Evolutionary conservation across 2,888 invertebrate species (phyloP).

Genomic region (Ischnus inquisitorius): DNA sequence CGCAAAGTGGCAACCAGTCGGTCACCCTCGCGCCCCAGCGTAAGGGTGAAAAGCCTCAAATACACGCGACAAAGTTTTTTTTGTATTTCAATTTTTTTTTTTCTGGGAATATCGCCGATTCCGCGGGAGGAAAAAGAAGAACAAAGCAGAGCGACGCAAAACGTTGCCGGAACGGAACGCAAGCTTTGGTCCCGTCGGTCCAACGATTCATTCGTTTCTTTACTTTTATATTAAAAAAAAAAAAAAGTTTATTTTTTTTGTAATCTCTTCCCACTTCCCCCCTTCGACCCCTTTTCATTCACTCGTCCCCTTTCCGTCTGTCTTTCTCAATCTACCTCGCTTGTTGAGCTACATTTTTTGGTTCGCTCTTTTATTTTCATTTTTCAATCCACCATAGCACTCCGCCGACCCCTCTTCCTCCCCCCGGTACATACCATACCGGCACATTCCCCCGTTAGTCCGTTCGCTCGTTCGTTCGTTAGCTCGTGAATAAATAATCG

Average conservation of each 20-base stretch:
- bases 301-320: slow-evolving; percentile 21
- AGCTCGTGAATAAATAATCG: slow-evolving; percentile 81
- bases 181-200: slow-evolving; percentile 1
- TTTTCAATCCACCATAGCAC: slow-evolving; percentile 59
- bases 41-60: slow-evolving; percentile 30
- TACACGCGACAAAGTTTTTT: background rate
- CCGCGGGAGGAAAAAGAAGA: slow-evolving; percentile 15
- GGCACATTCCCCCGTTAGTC: slow-evolving; percentile 62
- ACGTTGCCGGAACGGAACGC: slow-evolving; percentile 18
- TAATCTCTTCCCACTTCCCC: slow-evolving; percentile 18
- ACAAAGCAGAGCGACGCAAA: slow-evolving; percentile 27
- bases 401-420: background rate
- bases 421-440: slow-evolving; percentile 32
- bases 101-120: slow-evolving; percentile 10
- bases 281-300: slow-evolving; percentile 33
- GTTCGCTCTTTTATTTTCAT: slow-evolving; percentile 51
- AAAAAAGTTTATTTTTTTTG: slow-evolving; percentile 1
- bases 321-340: slow-evolving; percentile 24
- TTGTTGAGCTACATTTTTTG: slow-evolving; percentile 59
- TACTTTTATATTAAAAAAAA: slow-evolving; percentile 5
- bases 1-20: slow-evolving; percentile 42
- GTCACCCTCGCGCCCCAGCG: slow-evolving; percentile 1
- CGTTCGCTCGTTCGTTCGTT: slow-evolving; percentile 75
- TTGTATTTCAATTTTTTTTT: slow-evolving; percentile 11
- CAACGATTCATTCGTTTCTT: slow-evolving; percentile 33